phyloP scores from a whole-genome alignment of 1,140 invertebrate species.

The Glossosoma conforme region DNA sequence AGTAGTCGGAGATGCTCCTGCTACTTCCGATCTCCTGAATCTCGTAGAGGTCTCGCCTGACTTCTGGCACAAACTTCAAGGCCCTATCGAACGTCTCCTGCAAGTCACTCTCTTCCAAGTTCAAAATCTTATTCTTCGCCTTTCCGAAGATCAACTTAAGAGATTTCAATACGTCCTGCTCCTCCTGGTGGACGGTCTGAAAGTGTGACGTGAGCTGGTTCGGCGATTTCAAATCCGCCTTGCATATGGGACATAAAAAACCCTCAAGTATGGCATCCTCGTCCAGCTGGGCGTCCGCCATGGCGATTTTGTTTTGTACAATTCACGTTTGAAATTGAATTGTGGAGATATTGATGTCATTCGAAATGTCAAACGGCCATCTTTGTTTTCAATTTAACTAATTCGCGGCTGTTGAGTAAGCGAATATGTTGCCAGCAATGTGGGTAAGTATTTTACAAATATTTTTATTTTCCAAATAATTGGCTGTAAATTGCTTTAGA shows the following conservation, averaged over 20 bases:
- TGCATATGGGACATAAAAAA: slow-evolving; percentile 90
- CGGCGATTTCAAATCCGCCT: slow-evolving; percentile 79
- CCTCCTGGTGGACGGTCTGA: slow-evolving; percentile 81
- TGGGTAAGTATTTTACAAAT: too few relatives aligned
- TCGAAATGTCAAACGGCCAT: too few relatives aligned
- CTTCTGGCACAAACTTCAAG: slow-evolving; percentile 35
- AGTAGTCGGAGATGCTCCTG: slow-evolving; percentile 69
- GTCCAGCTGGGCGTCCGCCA: slow-evolving; percentile 19
- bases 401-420: too few relatives aligned
- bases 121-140: slow-evolving; percentile 84
- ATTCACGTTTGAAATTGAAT: not conserved
- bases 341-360: too few relatives aligned
- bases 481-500: too few relatives aligned
- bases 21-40: slow-evolving; percentile 63
- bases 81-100: slow-evolving; percentile 51
- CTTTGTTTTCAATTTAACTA: too few relatives aligned
- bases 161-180: slow-evolving; percentile 85
- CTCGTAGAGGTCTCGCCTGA: slow-evolving; percentile 44
- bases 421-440: too few relatives aligned
- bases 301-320: slow-evolving; percentile 3
- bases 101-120: slow-evolving; percentile 64
- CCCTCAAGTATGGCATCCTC: slow-evolving; percentile 75
- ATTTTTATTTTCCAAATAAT: too few relatives aligned
- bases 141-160: slow-evolving; percentile 86
- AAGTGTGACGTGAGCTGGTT: slow-evolving; percentile 81